A percentile compares a stretch with the other conserved stretches of the same genome.
Evolutionary conservation across 2,113 vertebrate genomes (phyloP).

Genomic region (Alaudala cheleensis): DNA sequence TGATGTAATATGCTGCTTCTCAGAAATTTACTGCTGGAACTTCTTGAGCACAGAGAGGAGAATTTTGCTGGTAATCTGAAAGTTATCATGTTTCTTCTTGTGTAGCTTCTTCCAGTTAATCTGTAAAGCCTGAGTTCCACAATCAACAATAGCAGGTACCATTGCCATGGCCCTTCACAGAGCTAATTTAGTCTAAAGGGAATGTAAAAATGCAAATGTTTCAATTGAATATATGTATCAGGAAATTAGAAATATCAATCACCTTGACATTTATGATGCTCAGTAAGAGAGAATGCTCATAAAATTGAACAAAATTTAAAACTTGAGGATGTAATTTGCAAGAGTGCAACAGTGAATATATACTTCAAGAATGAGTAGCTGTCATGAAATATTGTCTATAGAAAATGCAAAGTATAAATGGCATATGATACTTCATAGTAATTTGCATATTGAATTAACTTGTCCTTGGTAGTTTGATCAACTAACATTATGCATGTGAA

Average conservation of each 20-base stretch:
- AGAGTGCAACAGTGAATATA: neutral
- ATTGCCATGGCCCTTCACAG: neutral
- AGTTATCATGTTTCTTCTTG: neutral
- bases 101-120: neutral
- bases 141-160: neutral
- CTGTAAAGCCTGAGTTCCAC: neutral
- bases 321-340: neutral
- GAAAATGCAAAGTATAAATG: neutral
- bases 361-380: neutral
- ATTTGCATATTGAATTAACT: neutral
- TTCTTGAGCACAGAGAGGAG: neutral
- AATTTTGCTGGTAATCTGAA: neutral
- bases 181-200: accelerated
- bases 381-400: neutral
- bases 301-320: neutral
- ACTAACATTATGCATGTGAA: neutral
- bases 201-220: neutral
- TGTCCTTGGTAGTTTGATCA: accelerated
- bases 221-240: neutral
- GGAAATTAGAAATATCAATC: neutral
- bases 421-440: neutral
- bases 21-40: neutral
- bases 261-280: neutral
- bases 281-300: neutral
- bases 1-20: neutral